Evolutionary conservation across 2,113 vertebrate genomes (phyloP).

Genomic region (Cinclus cinclus): DNA sequence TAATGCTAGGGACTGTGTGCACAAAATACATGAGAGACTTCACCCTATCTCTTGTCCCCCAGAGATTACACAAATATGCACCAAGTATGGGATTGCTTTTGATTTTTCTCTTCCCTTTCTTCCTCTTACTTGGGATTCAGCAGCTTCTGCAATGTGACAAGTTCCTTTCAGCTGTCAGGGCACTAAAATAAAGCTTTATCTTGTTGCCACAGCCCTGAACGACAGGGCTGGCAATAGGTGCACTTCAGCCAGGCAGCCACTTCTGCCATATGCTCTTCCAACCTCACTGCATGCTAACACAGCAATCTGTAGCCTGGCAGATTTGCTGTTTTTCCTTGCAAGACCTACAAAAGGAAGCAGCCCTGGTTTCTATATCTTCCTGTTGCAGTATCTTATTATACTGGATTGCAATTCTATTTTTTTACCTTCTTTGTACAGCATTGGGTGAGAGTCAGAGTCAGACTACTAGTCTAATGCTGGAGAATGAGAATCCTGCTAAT

Average conservation of each 20-base stretch:
- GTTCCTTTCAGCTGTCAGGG: constrained; percentile 23
- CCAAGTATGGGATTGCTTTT: background rate
- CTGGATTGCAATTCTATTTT: background rate
- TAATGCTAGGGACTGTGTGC: background rate
- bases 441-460: background rate
- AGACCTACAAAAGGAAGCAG: background rate
- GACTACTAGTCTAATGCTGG: background rate
- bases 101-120: background rate
- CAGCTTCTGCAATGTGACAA: constrained; percentile 7
- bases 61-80: background rate
- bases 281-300: constrained; percentile 23
- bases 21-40: background rate
- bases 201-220: constrained; percentile 10
- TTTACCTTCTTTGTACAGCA: background rate
- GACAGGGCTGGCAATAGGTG: constrained; percentile 23
- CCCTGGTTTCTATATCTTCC: background rate
- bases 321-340: constrained; percentile 50
- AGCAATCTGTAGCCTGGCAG: constrained; percentile 39
- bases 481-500: constrained; percentile 4
- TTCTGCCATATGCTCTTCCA: constrained; percentile 45
- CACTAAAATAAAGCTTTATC: constrained; percentile 43
- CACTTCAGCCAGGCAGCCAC: constrained; percentile 12
- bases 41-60: background rate
- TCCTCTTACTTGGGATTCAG: background rate
- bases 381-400: background rate